Conservation (phyloP, 2,797 vertebrate genomes). For the Pristis pectinata region DNA sequence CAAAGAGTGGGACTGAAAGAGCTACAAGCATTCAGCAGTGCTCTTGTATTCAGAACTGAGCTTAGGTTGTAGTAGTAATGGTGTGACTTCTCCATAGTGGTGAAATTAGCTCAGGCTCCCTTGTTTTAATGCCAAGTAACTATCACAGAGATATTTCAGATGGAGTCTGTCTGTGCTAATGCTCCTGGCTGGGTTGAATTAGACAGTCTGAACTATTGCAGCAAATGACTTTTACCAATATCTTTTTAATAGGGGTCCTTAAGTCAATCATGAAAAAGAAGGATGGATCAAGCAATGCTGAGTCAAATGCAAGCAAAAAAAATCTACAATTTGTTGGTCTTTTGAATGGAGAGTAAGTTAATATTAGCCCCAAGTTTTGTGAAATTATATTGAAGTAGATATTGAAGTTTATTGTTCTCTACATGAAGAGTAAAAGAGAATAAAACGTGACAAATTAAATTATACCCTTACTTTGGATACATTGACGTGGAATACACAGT, state of each 20-base stretch:
- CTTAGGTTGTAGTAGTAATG: background rate
- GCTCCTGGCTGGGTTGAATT: background rate
- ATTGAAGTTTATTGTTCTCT: too few relatives aligned
- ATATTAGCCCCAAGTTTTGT: background rate
- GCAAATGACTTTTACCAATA: background rate
- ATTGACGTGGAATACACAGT: background rate
- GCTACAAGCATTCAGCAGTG: background rate
- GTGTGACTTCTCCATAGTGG: background rate
- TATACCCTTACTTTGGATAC: background rate
- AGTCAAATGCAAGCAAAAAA: conserved; percentile 70
- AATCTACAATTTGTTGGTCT: conserved; percentile 91
- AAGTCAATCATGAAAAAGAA: conserved; percentile 97
- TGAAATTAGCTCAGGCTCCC: background rate
- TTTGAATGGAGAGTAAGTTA: conserved; percentile 86
- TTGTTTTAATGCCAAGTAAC: background rate
- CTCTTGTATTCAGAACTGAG: background rate
- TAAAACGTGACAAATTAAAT: background rate
- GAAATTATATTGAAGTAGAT: background rate
- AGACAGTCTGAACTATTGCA: background rate
- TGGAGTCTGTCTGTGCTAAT: background rate
- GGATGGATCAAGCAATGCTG: conserved; percentile 58
- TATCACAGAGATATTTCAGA: background rate
- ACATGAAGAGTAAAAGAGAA: background rate
- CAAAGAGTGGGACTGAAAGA: background rate
- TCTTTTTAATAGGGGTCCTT: conserved; percentile 62